Evolutionary conservation across 2,888 invertebrate genomes (phyloP).

Genomic region (Drosophila neonasuta): DNA sequence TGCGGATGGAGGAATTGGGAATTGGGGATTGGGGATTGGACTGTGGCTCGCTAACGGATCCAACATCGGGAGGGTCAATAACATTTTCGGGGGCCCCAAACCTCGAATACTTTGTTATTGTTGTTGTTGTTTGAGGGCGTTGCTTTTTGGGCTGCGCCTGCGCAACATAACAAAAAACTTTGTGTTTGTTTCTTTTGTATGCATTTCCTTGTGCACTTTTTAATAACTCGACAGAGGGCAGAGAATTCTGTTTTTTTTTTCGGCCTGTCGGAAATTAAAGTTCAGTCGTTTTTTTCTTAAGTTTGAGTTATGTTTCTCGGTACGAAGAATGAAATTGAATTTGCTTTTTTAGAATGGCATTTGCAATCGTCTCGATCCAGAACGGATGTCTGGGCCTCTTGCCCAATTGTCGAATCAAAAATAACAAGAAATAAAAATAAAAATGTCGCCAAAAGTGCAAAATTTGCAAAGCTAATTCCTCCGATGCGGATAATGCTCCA

Average conservation of each 20-base stretch:
- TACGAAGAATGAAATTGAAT: slow-evolving; percentile 31
- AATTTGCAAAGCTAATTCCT: slow-evolving; percentile 64
- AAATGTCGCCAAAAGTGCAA: slow-evolving; percentile 68
- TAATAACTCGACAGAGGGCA: slow-evolving; percentile 55
- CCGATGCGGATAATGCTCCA: slow-evolving; percentile 16
- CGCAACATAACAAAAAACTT: slow-evolving; percentile 75
- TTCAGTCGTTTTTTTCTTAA: slow-evolving; percentile 26
- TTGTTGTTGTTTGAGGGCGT: slow-evolving; percentile 53
- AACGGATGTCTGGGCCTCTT: slow-evolving; percentile 60
- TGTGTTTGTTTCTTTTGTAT: slow-evolving; percentile 55
- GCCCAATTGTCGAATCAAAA: slow-evolving; percentile 57
- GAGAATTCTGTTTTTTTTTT: slow-evolving; percentile 8
- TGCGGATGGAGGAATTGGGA: neutral
- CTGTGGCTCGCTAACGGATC: slow-evolving; percentile 60
- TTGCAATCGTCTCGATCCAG: slow-evolving; percentile 31
- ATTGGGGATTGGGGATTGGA: neutral
- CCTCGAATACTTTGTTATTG: slow-evolving; percentile 17
- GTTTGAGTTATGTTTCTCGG: slow-evolving; percentile 53
- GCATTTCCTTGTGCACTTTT: slow-evolving; percentile 59
- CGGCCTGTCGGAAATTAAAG: slow-evolving; percentile 65
- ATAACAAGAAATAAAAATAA: slow-evolving; percentile 7
- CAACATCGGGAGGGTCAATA: slow-evolving; percentile 63
- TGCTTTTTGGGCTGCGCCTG: slow-evolving; percentile 66
- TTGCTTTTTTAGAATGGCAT: slow-evolving; percentile 43
- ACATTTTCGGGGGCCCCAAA: slow-evolving; percentile 47